Percentiles rank a stretch among this genome's conserved stretches.
Evolutionary conservation across 2,797 vertebrate genomes (phyloP).

Genomic region (Pangasius djambal): DNA sequence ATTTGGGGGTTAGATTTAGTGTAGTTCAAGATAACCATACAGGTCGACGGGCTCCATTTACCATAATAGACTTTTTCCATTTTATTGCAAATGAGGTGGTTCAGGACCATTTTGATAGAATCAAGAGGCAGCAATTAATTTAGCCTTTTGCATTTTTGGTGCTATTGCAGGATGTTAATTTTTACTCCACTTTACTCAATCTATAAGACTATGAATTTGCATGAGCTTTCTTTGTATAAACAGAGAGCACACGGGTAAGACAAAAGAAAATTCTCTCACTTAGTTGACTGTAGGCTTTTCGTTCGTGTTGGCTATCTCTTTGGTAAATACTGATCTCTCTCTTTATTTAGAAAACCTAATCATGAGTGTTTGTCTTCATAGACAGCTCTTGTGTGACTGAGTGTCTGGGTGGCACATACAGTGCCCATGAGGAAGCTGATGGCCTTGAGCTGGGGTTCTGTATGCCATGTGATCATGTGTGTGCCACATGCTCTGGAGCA

Average conservation of each 20-base stretch:
- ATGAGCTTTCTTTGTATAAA: neutral
- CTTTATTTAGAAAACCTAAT: neutral
- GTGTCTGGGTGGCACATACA: slow-evolving; percentile 72
- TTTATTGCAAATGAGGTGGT: neutral
- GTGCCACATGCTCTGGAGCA: slow-evolving; percentile 71
- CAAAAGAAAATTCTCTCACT: neutral
- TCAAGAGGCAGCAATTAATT: neutral
- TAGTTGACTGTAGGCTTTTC: neutral
- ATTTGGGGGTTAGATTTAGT: neutral
- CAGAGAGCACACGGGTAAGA: neutral
- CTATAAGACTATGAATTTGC: neutral
- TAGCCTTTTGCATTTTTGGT: neutral
- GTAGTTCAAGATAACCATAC: neutral
- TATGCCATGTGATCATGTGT: slow-evolving; percentile 72
- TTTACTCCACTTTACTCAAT: neutral
- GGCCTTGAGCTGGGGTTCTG: slow-evolving; percentile 75
- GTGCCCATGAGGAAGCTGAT: slow-evolving; percentile 72
- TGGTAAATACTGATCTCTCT: neutral
- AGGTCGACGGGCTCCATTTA: neutral
- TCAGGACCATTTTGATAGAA: neutral
- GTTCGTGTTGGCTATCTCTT: neutral
- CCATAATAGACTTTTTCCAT: neutral
- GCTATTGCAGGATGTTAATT: neutral
- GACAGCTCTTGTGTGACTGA: slow-evolving; percentile 71
- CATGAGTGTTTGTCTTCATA: slow-evolving; percentile 51